Conservation (phyloP, 2,113 vertebrate species). For the Lethenteron camtschaticum region DNA sequence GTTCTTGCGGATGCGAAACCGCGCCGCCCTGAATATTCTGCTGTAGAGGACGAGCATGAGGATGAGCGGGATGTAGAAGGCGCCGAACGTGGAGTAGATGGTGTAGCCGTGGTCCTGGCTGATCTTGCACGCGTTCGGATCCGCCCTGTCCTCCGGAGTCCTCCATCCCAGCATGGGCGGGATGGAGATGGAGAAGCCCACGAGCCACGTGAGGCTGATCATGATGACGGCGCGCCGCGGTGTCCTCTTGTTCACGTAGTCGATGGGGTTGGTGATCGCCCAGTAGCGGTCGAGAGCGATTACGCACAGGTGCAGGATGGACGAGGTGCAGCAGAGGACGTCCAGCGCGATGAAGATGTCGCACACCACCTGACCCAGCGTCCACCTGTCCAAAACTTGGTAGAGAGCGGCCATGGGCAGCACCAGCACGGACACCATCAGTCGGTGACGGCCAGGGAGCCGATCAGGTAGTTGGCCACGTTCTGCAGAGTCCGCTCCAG, state of each 20-base stretch:
- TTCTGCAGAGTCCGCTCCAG: conserved; percentile 87
- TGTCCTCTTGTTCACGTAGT: conserved; percentile 89
- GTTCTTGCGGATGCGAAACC: conserved; percentile 78
- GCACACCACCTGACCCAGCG: conserved; percentile 71
- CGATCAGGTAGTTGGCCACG: conserved; percentile 91
- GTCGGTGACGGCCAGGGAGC: conserved; percentile 82
- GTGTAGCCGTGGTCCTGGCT: conserved; percentile 92
- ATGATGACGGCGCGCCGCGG: conserved; percentile 59
- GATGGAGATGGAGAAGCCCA: conserved; percentile 90
- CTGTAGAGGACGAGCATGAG: conserved; percentile 91
- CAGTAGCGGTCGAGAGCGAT: conserved; percentile 94
- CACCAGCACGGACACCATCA: conserved; percentile 92
- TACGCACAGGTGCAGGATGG: conserved; percentile 87
- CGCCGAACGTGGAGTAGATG: conserved; percentile 91
- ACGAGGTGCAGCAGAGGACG: conserved; percentile 90
- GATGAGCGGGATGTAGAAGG: conserved; percentile 82
- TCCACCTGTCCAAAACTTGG: conserved; percentile 95
- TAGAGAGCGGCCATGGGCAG: conserved; percentile 91
- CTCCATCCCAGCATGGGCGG: conserved; percentile 96
- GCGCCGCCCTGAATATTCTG: conserved; percentile 70
- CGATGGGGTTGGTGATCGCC: conserved; percentile 89
- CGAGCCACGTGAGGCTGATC: conserved; percentile 78
- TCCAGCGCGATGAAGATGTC: conserved; percentile 89
- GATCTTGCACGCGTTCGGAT: conserved; percentile 72
- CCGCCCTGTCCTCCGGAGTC: conserved; percentile 63